Base-by-base conservation (phyloP, 2,113 vertebrate genomes). In the Thymallus thymallus region DNA sequence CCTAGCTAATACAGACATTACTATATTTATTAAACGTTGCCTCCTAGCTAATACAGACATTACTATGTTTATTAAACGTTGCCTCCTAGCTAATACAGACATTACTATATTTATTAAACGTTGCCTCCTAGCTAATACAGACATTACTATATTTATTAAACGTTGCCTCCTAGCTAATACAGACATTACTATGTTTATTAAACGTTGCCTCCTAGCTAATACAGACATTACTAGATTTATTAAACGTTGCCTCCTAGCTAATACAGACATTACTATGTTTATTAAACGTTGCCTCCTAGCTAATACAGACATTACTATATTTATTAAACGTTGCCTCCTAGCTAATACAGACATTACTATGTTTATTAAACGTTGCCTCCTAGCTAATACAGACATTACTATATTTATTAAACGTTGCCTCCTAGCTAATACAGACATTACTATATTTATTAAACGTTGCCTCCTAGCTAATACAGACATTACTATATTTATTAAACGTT, bases 41-140 rank as follows among this genome's bases (percentile, higher is more conserved):
- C 93, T 97, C 93, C 94, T 95, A 97, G 94, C 94, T 97, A 96
- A 74, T 93, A 95, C 77, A 91, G 95, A 99, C 95, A 96, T 95
- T 94, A 96, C 71, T 88, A n/a, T 65, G 72, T 88, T 86, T 80
- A 79, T 81, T 80, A n/a, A n/a, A n/a, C n/a, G 85, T 83, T 72
- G 83, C 92, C 93, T 97, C 93, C 94, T 95, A 97, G 94, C 94
- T 97, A 96, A 74, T 93, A 95, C 77, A 91, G 95, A 99, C 95
- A 96, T n/a, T n/a, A n/a, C n/a, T n/a, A n/a, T n/a, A n/a, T n/a
- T n/a, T n/a, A n/a, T n/a, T n/a, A n/a, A n/a, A n/a, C n/a, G 85
- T 83, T 72, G 83, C 92, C 93, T 97, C 93, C 94, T 95, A 97
- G 94, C 94, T 97, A 96, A 74, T 93, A 95, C 77, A 91, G 95